Percentiles rank a stretch among this genome's conserved stretches.
phyloP scores from a whole-genome alignment of 1,140 invertebrate species.

The Wasmannia auropunctata region DNA sequence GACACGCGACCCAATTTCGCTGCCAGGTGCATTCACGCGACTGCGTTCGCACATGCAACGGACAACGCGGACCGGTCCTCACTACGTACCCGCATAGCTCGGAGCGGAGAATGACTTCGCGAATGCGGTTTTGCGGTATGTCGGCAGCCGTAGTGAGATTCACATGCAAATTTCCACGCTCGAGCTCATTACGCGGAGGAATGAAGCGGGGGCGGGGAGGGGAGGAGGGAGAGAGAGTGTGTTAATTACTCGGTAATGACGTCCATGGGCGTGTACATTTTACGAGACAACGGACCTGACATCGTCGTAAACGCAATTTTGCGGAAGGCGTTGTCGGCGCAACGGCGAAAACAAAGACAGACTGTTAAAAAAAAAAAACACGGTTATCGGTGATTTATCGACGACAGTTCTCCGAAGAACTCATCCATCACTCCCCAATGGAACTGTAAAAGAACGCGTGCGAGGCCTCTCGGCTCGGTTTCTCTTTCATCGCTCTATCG shows the following conservation, averaged over 20 bases:
- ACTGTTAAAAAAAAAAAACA: slow-evolving; percentile 18
- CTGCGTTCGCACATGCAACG: background rate
- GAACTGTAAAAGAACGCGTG: slow-evolving; percentile 14
- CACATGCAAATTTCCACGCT: slow-evolving; percentile 57
- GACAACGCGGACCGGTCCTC: background rate
- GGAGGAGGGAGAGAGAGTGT: background rate
- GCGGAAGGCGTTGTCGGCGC: slow-evolving; percentile 1
- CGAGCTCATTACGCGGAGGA: slow-evolving; percentile 34
- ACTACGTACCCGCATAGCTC: background rate
- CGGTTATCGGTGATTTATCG: slow-evolving; percentile 68
- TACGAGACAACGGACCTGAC: slow-evolving; percentile 48
- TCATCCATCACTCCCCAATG: slow-evolving; percentile 62
- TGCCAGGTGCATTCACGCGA: slow-evolving; percentile 33
- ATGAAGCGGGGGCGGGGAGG: background rate
- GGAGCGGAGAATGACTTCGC: background rate
- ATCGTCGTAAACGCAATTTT: background rate
- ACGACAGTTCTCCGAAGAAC: slow-evolving; percentile 63
- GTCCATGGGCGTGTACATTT: background rate
- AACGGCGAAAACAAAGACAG: slow-evolving; percentile 50
- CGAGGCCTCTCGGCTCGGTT: background rate
- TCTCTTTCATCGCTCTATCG: slow-evolving; percentile 37
- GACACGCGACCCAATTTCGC: slow-evolving; percentile 45
- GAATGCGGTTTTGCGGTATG: slow-evolving; percentile 28
- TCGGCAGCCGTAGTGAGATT: slow-evolving; percentile 1
- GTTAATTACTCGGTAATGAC: slow-evolving; percentile 68